Evolutionary conservation across 2,113 vertebrate species (phyloP), one percentile per base, ranked within the genome.

Genomic region (Cebidichthys violaceus): DNA sequence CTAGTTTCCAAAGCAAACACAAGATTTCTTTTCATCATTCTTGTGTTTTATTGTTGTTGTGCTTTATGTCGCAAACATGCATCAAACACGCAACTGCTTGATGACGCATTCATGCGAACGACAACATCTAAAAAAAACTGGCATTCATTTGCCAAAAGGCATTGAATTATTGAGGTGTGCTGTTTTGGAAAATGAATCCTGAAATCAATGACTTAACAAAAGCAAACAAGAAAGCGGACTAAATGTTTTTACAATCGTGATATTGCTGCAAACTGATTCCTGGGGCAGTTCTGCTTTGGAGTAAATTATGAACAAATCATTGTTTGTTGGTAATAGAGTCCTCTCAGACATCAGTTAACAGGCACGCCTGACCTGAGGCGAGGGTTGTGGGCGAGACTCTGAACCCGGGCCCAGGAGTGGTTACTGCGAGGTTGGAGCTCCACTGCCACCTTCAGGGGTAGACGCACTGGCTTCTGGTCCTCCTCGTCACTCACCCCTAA

Each of bases 301-400:
- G n/a, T 11, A 17, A 11, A 64, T 20, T 6, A 59, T 35, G 18
- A n/a, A n/a, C 0, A 79, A 11, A 29, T 50, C 0, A 9, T 33
- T 64, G 61, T 72, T 70, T 70, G 43, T 47, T 35, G 11, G 4
- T 47, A n/a, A 50, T 18, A 22, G 9, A 74, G 14, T 65, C 20
- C 37, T 33, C 33, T 60, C 24, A 37, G 47, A 33, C 6, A 22
- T 17, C 29, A 29, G 59, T 52, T 9, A n/a, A 55, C 11, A 17
- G 4, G 8, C 6, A 29, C 57, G 62, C 4, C 89, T 87, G 89
- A 99, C 98, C 98, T 97, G 83, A 99, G 98, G n/a, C 98, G 95
- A 22, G 98, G 98, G 87, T 99, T 99, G 93, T 99, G 97, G 43
- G 98, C 97, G 14, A 99, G 94, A 82, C 96, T 98, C 95, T 99